Conservation (phyloP, 2,797 vertebrate species). For the Argentina silus region DNA sequence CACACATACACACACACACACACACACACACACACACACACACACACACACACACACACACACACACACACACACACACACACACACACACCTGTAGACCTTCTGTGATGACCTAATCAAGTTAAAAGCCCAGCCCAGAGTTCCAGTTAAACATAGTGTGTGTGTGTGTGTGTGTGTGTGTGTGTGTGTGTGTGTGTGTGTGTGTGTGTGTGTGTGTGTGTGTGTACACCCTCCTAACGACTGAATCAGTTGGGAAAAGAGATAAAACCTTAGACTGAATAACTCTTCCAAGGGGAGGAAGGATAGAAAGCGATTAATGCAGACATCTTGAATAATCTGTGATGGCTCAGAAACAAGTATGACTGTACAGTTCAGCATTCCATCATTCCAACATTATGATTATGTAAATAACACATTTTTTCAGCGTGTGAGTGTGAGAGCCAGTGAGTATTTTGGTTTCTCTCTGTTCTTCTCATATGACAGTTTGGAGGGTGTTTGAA, state of each 20-base stretch:
- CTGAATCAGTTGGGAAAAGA: neutral
- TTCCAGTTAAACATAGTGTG: slow-evolving; percentile 20
- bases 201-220: neutral
- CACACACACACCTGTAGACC: slow-evolving; percentile 18
- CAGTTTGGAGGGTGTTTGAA: neutral
- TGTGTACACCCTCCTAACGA: neutral
- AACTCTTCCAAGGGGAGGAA: neutral
- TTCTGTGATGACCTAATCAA: slow-evolving; percentile 56
- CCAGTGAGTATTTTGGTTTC: too few species aligned
- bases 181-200: neutral
- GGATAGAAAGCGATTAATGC: too few species aligned
- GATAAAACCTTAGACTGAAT: neutral
- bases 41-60: too few species aligned
- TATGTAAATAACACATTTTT: too few species aligned
- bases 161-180: slow-evolving; percentile 16
- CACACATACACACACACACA: too few species aligned
- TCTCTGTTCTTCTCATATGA: too few species aligned
- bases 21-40: too few species aligned
- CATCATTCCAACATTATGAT: too few species aligned
- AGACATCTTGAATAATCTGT: too few species aligned
- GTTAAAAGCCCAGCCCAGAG: slow-evolving; percentile 55
- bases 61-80: neutral
- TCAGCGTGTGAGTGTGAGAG: too few species aligned
- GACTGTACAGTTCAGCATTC: too few species aligned
- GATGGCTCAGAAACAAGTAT: too few species aligned